Evolutionary conservation across 2,888 invertebrate species (phyloP).

Genomic region (Petrophora chlorosata): DNA sequence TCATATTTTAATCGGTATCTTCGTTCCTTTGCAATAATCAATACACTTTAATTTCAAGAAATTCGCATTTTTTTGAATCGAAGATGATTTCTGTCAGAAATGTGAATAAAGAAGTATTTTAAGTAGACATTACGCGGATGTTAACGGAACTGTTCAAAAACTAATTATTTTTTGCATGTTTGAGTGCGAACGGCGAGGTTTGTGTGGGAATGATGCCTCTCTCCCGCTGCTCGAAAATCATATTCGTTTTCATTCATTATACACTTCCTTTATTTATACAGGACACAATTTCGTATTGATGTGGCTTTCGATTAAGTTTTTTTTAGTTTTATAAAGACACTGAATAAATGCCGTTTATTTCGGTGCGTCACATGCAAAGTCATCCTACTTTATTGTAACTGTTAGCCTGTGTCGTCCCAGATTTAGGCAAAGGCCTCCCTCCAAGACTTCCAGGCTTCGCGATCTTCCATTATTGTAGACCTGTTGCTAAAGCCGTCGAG

Average conservation of each 20-base stretch:
- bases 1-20: constrained; percentile 29
- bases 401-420: too few species aligned
- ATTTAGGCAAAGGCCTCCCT: too few species aligned
- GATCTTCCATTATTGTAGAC: too few species aligned
- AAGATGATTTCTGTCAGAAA: constrained; percentile 36
- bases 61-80: constrained; percentile 6
- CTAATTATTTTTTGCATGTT: constrained; percentile 35
- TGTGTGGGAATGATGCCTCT: not conserved
- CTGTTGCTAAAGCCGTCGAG: too few species aligned
- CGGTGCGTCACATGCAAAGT: too few species aligned
- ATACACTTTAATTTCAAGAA: constrained; percentile 33
- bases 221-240: constrained; percentile 1
- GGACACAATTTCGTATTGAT: too few species aligned
- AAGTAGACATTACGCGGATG: constrained; percentile 33
- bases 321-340: too few species aligned
- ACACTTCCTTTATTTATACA: not conserved
- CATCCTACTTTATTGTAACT: too few species aligned
- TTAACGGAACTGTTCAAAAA: constrained; percentile 35
- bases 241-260: not conserved
- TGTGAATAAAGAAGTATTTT: constrained; percentile 37
- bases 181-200: not conserved
- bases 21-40: constrained; percentile 23
- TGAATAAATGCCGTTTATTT: too few species aligned
- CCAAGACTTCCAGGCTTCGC: too few species aligned
- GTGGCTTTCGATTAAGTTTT: too few species aligned